Evolutionary conservation across 2,888 invertebrate genomes (phyloP).

Genomic region (Melipona beecheii): DNA sequence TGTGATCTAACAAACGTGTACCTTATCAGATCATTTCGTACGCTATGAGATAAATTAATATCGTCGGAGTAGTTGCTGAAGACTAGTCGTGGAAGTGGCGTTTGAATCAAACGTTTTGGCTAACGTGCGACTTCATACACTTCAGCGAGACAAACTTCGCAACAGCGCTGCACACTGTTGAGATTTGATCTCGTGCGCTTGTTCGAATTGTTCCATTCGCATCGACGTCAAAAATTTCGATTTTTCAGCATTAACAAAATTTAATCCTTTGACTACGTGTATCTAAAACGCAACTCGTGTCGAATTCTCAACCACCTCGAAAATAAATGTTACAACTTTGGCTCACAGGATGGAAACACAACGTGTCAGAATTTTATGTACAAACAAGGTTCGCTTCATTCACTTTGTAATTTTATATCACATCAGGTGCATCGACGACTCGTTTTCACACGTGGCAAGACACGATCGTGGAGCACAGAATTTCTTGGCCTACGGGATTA

Average conservation of each 20-base stretch:
- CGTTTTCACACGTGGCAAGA: constrained; percentile 25
- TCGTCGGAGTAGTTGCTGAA: not conserved
- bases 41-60: not conserved
- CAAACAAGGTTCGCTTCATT: not conserved
- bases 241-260: not conserved
- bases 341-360: not conserved
- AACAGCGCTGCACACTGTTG: no score
- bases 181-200: not conserved
- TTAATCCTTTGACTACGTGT: no score
- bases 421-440: not conserved
- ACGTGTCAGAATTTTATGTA: not conserved
- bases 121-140: not conserved
- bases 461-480: constrained; percentile 65
- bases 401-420: not conserved
- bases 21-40: not conserved
- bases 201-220: not conserved
- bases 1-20: no score
- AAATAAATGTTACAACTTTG: not conserved
- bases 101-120: not conserved
- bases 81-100: not conserved
- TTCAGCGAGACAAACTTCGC: not conserved
- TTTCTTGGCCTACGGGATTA: constrained; percentile 77
- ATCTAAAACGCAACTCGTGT: no score
- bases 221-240: not conserved
- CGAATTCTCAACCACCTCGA: no score